These are phyloP conservation scores for Sapajus apella DNA, from an alignment of 2,113 vertebrate genomes.

Conservation along the genomic window DNA sequence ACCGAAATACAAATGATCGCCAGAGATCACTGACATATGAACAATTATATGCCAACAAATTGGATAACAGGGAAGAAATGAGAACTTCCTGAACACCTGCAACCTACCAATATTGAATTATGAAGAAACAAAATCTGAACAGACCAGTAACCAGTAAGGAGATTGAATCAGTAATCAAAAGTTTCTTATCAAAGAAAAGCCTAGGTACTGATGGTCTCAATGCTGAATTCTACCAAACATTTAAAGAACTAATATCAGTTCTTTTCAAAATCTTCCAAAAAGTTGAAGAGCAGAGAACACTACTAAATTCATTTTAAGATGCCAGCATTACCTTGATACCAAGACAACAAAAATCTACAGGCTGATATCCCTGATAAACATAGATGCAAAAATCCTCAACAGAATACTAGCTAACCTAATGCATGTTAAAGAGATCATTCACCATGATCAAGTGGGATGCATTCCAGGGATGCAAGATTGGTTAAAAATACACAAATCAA, in stretches of 20 bases:
- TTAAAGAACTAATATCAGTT: background rate
- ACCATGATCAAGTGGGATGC: background rate
- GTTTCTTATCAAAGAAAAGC: background rate
- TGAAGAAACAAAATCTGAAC: background rate
- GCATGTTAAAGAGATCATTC: background rate
- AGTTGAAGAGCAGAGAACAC: background rate
- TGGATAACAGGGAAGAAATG: background rate
- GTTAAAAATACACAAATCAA: background rate
- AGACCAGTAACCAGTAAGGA: background rate
- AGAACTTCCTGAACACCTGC: background rate
- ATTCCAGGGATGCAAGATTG: background rate
- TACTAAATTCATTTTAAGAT: background rate
- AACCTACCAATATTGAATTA: background rate
- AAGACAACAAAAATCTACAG: background rate
- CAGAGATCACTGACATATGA: background rate
- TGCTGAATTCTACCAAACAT: background rate
- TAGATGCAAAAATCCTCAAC: background rate
- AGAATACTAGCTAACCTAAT: background rate
- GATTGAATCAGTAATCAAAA: background rate
- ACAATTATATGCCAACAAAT: background rate
- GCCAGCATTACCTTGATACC: background rate
- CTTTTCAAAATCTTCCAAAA: background rate
- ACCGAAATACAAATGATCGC: background rate
- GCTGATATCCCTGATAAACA: background rate
- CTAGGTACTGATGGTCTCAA: background rate